phyloP scores from a whole-genome alignment of 2,888 invertebrate species.

The Ariolimax columbianus region DNA sequence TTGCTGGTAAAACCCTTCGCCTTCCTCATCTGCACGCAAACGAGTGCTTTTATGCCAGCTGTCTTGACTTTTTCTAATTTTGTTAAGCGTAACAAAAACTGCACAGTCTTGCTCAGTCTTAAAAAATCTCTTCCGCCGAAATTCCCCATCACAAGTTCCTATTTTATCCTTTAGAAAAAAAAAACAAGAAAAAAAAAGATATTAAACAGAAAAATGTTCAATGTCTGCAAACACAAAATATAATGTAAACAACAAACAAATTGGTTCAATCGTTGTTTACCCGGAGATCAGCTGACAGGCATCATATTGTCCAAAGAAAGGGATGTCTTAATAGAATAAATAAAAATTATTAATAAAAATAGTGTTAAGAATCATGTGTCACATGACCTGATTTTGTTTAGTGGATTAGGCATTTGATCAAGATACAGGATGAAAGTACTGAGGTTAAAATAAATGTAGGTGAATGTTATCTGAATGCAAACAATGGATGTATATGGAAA shows the following conservation, averaged over 20 bases:
- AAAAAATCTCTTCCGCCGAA: slow-evolving; percentile 64
- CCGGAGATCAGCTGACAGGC: too few species aligned
- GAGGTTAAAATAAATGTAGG: too few species aligned
- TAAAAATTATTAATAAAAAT: too few species aligned
- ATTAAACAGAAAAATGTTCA: background rate
- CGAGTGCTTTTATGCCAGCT: slow-evolving; percentile 50
- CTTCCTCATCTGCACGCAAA: slow-evolving; percentile 47
- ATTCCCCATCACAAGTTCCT: slow-evolving; percentile 68
- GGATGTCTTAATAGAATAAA: too few species aligned
- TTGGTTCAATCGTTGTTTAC: background rate
- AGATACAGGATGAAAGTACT: too few species aligned
- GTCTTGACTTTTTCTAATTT: slow-evolving; percentile 61
- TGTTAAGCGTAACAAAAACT: slow-evolving; percentile 67
- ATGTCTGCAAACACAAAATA: background rate
- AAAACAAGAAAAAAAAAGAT: too few species aligned
- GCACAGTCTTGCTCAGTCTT: slow-evolving; percentile 62
- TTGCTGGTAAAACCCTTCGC: slow-evolving; percentile 28
- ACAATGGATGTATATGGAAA: too few species aligned
- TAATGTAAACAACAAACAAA: background rate
- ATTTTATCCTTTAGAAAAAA: slow-evolving; percentile 58
- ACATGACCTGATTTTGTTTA: too few species aligned
- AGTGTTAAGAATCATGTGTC: too few species aligned
- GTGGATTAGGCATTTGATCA: too few species aligned
- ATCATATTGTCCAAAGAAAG: too few species aligned
- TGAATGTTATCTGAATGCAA: too few species aligned